Percentiles rank a stretch among this genome's conserved stretches.
Evolutionary conservation across 2,888 invertebrate genomes (phyloP).

Genomic region (Eustalomyia histrio): DNA sequence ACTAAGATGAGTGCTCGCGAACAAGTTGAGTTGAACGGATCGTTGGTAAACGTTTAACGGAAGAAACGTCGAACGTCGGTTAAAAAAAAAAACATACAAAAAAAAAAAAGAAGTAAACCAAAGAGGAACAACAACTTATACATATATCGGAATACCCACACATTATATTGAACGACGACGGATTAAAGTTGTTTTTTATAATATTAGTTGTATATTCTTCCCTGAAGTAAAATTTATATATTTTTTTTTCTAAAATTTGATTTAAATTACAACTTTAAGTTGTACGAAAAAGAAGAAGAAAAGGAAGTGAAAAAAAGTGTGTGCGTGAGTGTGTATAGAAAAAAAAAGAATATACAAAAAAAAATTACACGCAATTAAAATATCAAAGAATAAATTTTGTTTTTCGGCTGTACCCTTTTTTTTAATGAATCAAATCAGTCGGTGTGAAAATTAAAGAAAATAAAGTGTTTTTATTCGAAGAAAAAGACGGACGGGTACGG

Average conservation of each 20-base stretch:
- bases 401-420: constrained; percentile 51
- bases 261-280: constrained; percentile 33
- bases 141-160: constrained; percentile 53
- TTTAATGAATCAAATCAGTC: constrained; percentile 35
- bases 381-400: background rate
- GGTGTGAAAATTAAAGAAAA: constrained; percentile 20
- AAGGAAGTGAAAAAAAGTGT: constrained; percentile 12
- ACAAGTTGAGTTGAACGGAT: constrained; percentile 61
- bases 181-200: constrained; percentile 21
- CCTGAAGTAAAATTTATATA: constrained; percentile 14
- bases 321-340: constrained; percentile 17
- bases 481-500: background rate
- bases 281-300: constrained; percentile 22
- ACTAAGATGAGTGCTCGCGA: constrained; percentile 58
- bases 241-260: background rate
- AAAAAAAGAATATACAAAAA: constrained; percentile 34
- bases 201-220: constrained; percentile 38
- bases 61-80: constrained; percentile 41
- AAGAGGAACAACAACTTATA: constrained; percentile 34
- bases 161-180: constrained; percentile 35
- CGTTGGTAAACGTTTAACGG: constrained; percentile 55
- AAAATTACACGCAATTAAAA: constrained; percentile 10
- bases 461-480: background rate
- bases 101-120: constrained; percentile 2
- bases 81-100: constrained; percentile 29